A percentile compares a stretch with the other conserved stretches of the same genome.
These are phyloP conservation scores for Drosophila ercepeae DNA, from an alignment of 1,140 invertebrate genomes.

Conservation along the genomic window DNA sequence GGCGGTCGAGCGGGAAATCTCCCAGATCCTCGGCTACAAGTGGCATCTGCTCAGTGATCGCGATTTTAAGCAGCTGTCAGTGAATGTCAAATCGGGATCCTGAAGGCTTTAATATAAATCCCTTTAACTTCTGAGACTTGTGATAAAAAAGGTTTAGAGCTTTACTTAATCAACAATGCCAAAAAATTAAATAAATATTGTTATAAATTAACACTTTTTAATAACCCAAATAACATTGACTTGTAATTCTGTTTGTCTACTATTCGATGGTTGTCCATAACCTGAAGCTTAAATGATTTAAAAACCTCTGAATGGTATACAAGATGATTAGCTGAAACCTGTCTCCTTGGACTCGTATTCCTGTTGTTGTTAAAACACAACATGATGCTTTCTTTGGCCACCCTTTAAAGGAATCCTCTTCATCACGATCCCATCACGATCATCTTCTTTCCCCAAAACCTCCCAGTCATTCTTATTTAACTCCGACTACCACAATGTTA, in stretches of 20 bases:
- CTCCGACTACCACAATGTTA: background rate
- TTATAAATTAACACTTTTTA: slow-evolving; percentile 3
- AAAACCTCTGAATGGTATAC: background rate
- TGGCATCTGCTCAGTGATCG: slow-evolving; percentile 91
- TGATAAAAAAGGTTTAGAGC: slow-evolving; percentile 71
- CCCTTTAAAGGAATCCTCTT: no score
- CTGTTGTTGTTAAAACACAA: background rate
- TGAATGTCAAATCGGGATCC: slow-evolving; percentile 58
- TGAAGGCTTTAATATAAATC: background rate
- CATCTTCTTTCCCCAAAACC: background rate
- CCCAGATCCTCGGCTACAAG: slow-evolving; percentile 87
- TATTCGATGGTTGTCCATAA: background rate
- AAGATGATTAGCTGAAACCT: slow-evolving; percentile 5
- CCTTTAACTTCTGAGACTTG: slow-evolving; percentile 34
- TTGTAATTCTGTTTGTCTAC: slow-evolving; percentile 8
- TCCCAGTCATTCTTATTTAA: background rate
- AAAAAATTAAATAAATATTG: slow-evolving; percentile 20
- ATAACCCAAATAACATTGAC: slow-evolving; percentile 5
- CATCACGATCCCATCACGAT: background rate
- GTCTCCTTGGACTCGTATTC: no score
- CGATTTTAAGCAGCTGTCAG: slow-evolving; percentile 86
- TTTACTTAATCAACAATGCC: slow-evolving; percentile 51
- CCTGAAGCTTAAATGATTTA: background rate
- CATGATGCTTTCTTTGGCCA: no score
- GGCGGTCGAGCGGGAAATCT: slow-evolving; percentile 88